Conservation (phyloP, 2,113 vertebrate species). For the Anser cygnoides region DNA sequence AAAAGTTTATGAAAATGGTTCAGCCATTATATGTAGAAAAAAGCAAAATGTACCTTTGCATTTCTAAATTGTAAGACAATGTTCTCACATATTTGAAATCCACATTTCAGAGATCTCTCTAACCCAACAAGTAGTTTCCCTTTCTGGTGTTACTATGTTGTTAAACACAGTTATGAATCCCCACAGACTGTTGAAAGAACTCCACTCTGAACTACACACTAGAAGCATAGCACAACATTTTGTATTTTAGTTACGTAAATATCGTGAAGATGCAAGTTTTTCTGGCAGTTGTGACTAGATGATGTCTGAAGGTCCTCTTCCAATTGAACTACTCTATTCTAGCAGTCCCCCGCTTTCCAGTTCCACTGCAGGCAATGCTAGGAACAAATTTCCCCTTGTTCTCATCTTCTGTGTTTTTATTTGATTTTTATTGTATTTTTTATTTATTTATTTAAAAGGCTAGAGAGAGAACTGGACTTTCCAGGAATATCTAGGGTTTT, state of each 20-base stretch:
- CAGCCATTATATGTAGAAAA: background rate
- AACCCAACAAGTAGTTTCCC: conserved; percentile 35
- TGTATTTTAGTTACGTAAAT: conserved; percentile 60
- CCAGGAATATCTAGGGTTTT: conserved; percentile 18
- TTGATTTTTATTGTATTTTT: conserved; percentile 52
- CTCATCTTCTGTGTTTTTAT: conserved; percentile 43
- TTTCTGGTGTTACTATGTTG: conserved; percentile 52
- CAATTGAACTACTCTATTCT: background rate
- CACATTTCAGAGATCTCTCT: background rate
- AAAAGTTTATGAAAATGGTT: background rate
- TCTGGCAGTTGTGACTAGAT: background rate
- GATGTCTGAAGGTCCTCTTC: too few relatives aligned
- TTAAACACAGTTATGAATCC: conserved; percentile 63
- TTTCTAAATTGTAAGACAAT: background rate
- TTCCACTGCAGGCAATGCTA: conserved; percentile 38
- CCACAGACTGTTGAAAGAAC: conserved; percentile 58
- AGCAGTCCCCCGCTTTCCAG: conserved; percentile 47
- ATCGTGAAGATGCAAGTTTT: conserved; percentile 46
- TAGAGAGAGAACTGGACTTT: conserved; percentile 36
- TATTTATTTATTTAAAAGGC: conserved; percentile 47
- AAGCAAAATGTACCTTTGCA: background rate
- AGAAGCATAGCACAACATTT: conserved; percentile 58
- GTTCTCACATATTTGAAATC: background rate
- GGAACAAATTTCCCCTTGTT: conserved; percentile 58
- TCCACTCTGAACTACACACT: conserved; percentile 66